Conservation (phyloP, 1,140 invertebrate genomes). For the Diorhabda carinulata region DNA sequence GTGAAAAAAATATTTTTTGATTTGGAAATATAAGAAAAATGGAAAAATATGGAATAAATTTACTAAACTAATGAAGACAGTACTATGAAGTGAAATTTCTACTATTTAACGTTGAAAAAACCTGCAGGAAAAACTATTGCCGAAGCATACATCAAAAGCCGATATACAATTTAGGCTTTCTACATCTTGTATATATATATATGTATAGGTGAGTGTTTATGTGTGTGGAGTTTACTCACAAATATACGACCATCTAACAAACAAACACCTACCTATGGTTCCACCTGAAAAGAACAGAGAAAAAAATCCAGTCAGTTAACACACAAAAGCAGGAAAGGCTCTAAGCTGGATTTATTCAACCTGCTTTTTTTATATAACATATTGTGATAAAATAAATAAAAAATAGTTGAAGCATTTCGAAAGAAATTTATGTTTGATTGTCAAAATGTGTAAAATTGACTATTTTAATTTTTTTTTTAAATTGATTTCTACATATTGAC, state of each 20-base stretch:
- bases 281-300: conserved; percentile 34
- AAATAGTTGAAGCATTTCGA: too few species aligned
- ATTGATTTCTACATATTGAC: too few species aligned
- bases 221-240: conserved; percentile 10
- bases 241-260: conserved; percentile 5
- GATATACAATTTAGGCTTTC: conserved; percentile 19
- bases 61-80: too few species aligned
- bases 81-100: too few species aligned
- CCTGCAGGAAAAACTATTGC: too few species aligned
- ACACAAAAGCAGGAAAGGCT: not conserved
- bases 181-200: not conserved
- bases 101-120: too few species aligned
- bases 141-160: conserved; percentile 1
- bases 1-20: not conserved
- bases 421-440: too few species aligned
- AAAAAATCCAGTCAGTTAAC: conserved; percentile 31
- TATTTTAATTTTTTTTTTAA: too few species aligned
- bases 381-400: too few species aligned
- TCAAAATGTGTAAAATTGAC: too few species aligned
- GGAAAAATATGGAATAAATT: too few species aligned
- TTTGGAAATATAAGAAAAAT: conserved; percentile 8
- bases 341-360: conserved; percentile 1
- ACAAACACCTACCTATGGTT: conserved; percentile 36
- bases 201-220: not conserved
- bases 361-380: not conserved